These are phyloP conservation scores for Latrodectus geometricus DNA, from an alignment of 1,140 invertebrate species.

Conservation along the genomic window DNA sequence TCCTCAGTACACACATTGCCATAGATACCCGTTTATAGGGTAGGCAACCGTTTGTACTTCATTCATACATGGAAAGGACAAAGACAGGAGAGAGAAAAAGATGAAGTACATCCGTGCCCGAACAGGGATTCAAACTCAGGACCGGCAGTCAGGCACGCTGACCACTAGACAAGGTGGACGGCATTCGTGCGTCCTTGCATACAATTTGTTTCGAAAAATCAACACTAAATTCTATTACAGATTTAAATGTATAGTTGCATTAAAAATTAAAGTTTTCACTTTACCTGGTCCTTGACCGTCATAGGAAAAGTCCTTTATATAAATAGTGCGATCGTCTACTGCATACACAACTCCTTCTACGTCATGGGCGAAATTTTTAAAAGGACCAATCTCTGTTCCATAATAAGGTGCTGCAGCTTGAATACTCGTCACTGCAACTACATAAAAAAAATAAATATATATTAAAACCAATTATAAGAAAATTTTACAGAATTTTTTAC, in stretches of 20 bases:
- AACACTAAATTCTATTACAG: too few species aligned
- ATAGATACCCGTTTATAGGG: too few species aligned
- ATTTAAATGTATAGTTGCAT: not conserved
- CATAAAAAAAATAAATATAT: not conserved
- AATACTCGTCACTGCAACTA: not conserved
- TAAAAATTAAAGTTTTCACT: not conserved
- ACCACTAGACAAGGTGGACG: too few species aligned
- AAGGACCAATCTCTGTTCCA: conserved; percentile 78
- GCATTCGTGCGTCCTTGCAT: too few species aligned
- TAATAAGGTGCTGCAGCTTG: conserved; percentile 71
- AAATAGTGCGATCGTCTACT: conserved; percentile 87
- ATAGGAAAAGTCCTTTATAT: conserved; percentile 86
- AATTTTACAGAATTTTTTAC: not conserved
- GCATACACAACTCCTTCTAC: conserved; percentile 84
- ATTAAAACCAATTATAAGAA: not conserved
- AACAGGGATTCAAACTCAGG: too few species aligned
- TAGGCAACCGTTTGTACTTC: too few species aligned
- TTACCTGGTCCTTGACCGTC: conserved; percentile 82
- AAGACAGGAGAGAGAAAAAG: too few species aligned
- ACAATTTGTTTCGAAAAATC: too few species aligned
- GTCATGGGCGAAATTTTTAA: conserved; percentile 73
- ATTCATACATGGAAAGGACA: too few species aligned
- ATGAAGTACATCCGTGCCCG: too few species aligned
- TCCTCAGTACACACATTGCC: too few species aligned
- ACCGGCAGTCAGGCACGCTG: too few species aligned